These are phyloP conservation scores for Rhinoptilus africanus DNA, from an alignment of 2,113 vertebrate species.

Conservation along the genomic window DNA sequence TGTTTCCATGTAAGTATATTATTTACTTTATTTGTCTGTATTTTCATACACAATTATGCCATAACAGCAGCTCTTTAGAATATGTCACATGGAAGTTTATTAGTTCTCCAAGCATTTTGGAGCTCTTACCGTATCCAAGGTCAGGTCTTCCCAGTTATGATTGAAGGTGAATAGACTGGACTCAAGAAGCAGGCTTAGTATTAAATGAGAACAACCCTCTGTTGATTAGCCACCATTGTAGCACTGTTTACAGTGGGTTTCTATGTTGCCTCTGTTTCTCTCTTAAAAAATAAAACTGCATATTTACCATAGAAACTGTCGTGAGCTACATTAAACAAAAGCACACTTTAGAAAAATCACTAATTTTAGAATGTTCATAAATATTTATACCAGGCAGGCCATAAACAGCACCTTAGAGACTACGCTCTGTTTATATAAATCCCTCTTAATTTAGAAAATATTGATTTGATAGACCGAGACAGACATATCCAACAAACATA, in stretches of 20 bases:
- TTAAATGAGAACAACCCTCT: background rate
- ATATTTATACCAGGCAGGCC: slow-evolving; percentile 4
- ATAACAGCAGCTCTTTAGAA: background rate
- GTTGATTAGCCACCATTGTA: background rate
- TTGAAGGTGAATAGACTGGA: background rate
- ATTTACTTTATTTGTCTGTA: background rate
- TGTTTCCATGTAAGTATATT: background rate
- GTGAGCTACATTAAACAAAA: background rate
- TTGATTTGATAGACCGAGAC: background rate
- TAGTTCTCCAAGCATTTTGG: background rate
- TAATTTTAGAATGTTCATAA: slow-evolving; percentile 20
- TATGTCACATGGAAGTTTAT: background rate
- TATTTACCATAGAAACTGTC: background rate
- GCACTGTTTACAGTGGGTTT: background rate
- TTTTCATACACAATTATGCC: background rate
- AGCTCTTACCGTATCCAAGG: background rate
- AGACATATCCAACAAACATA: background rate
- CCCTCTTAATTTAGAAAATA: background rate
- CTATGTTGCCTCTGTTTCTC: background rate
- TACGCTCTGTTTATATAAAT: background rate
- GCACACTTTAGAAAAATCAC: background rate
- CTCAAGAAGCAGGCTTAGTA: background rate
- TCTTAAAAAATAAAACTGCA: background rate
- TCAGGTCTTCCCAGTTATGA: background rate
- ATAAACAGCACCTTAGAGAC: background rate